These are phyloP conservation scores for Pterocles burchelli DNA, from an alignment of 2,113 vertebrate genomes.

Conservation along the genomic window DNA sequence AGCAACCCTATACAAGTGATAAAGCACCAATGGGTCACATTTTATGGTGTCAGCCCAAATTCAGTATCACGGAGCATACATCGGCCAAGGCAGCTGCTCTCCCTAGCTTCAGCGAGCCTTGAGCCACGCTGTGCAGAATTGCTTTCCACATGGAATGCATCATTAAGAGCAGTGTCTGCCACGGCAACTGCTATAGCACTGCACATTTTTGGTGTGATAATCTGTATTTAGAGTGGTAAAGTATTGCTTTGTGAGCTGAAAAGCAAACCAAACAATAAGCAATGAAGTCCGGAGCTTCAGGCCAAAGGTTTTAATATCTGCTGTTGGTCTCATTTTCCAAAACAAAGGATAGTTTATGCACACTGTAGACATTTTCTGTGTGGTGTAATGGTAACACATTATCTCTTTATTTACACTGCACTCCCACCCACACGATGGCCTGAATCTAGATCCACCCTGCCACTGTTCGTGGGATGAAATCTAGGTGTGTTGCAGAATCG, in stretches of 20 bases:
- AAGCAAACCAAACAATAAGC: not conserved
- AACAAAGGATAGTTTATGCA: not conserved
- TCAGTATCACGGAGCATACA: not conserved
- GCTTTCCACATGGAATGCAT: not conserved
- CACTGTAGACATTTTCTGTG: not conserved
- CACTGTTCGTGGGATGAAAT: not conserved
- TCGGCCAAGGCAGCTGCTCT: not conserved
- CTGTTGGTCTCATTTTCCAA: not conserved
- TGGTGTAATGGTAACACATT: not conserved
- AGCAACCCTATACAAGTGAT: not conserved
- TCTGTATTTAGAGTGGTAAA: not conserved
- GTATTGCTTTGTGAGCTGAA: not conserved
- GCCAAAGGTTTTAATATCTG: not conserved
- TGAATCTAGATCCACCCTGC: not conserved
- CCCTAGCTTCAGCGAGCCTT: not conserved
- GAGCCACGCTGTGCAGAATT: not conserved
- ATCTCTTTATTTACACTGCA: not conserved
- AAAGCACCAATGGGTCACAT: not conserved
- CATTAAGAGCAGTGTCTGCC: not conserved
- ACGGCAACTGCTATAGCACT: not conserved
- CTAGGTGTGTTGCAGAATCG: not conserved
- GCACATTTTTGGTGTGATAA: not conserved
- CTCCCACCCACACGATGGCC: not conserved
- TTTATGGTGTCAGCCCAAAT: constrained; percentile 10
- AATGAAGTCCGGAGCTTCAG: not conserved